Conservation (phyloP, 2,888 invertebrate species). For the Autographa pulchrina region DNA sequence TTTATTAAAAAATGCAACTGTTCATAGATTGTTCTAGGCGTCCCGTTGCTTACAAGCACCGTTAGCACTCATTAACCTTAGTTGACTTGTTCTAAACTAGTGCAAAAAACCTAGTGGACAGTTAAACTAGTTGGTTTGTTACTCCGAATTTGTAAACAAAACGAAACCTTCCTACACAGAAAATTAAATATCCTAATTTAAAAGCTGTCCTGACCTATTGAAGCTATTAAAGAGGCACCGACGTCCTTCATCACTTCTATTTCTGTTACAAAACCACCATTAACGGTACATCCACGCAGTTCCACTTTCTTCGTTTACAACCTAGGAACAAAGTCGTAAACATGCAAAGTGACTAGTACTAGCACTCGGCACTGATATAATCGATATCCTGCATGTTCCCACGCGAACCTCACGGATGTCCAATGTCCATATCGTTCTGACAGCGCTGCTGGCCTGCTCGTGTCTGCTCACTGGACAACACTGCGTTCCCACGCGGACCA, state of each 20-base stretch:
- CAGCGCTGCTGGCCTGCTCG: slow-evolving; percentile 55
- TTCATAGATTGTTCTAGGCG: slow-evolving; percentile 12
- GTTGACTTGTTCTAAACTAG: slow-evolving; percentile 24
- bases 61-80: slow-evolving; percentile 25
- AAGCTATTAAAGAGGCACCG: slow-evolving; percentile 5
- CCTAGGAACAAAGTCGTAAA: slow-evolving; percentile 42
- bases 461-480: slow-evolving; percentile 35
- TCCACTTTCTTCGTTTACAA: slow-evolving; percentile 44
- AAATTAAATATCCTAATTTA: slow-evolving; percentile 2
- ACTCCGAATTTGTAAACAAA: neutral
- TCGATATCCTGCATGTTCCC: slow-evolving; percentile 72
- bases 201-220: neutral
- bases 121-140: neutral
- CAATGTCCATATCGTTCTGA: slow-evolving; percentile 72
- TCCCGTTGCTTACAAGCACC: slow-evolving; percentile 20
- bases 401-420: slow-evolving; percentile 73
- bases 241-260: slow-evolving; percentile 23
- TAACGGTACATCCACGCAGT: slow-evolving; percentile 26
- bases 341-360: slow-evolving; percentile 40
- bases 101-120: slow-evolving; percentile 13
- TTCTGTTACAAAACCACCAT: slow-evolving; percentile 17
- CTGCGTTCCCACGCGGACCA: slow-evolving; percentile 57
- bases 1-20: slow-evolving; percentile 27
- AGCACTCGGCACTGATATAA: slow-evolving; percentile 56
- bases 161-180: neutral